phyloP scores from a whole-genome alignment of 2,113 vertebrate species.

The Leucopsar rothschildi region DNA sequence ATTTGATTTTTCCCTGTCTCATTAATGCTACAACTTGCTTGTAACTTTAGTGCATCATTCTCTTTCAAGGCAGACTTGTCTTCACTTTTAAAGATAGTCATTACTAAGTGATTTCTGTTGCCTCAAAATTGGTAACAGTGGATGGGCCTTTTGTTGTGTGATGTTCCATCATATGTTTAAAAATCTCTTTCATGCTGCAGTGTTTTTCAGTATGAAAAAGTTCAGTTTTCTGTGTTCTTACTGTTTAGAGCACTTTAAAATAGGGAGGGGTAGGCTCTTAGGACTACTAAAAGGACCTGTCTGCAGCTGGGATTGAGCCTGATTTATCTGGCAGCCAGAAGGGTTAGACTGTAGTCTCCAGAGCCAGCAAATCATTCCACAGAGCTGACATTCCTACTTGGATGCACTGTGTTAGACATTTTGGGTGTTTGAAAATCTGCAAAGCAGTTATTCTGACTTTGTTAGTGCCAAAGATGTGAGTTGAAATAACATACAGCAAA shows the following conservation, averaged over 20 bases:
- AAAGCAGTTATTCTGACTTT: not conserved
- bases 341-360: not conserved
- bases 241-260: slow-evolving; percentile 35
- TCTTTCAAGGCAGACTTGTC: not conserved
- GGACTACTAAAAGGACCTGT: slow-evolving; percentile 22
- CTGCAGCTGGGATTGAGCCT: slow-evolving; percentile 32
- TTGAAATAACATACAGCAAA: slow-evolving; percentile 9
- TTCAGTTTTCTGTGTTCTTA: slow-evolving; percentile 23
- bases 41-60: not conserved
- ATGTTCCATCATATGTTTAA: not conserved
- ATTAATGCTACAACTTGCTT: not conserved
- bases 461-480: not conserved
- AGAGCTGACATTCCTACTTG: slow-evolving; percentile 12
- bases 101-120: not conserved
- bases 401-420: not conserved
- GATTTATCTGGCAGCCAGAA: slow-evolving; percentile 44
- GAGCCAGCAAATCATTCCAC: slow-evolving; percentile 20
- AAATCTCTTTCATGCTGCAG: not conserved
- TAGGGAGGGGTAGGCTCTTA: slow-evolving; percentile 19
- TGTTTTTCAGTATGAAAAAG: not conserved
- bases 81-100: not conserved
- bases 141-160: not conserved
- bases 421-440: slow-evolving; percentile 4
- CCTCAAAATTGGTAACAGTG: not conserved
- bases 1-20: not conserved